Evolutionary conservation across 2,113 vertebrate genomes (phyloP).

Genomic region (Tricholaema leucomelas): DNA sequence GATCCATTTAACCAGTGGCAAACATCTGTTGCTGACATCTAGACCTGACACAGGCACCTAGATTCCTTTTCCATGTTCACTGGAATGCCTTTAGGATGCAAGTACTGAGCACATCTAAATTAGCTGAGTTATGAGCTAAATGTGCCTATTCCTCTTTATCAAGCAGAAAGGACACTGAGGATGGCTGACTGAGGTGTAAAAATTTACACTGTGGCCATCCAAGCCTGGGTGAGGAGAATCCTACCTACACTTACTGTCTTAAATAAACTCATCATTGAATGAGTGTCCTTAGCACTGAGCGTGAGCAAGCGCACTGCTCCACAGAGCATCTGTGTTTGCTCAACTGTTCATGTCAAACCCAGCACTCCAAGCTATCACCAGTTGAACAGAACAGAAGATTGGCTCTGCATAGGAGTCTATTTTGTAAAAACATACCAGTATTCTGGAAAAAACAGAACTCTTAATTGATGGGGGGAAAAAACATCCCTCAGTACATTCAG

Average conservation of each 20-base stretch:
- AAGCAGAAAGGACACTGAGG: background rate
- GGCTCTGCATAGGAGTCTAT: background rate
- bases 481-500: background rate
- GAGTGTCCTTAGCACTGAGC: background rate
- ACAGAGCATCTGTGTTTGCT: slow-evolving; percentile 26
- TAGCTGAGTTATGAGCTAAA: background rate
- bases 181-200: background rate
- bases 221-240: background rate
- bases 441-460: background rate
- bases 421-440: background rate
- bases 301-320: background rate
- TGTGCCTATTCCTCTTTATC: background rate
- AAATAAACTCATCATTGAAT: background rate
- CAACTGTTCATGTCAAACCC: slow-evolving; percentile 37
- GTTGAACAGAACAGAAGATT: background rate
- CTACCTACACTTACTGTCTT: background rate
- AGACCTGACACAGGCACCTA: background rate
- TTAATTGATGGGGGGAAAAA: background rate
- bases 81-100: background rate
- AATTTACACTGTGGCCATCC: background rate
- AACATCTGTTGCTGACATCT: background rate
- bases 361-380: background rate
- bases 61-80: background rate
- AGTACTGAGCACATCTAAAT: background rate
- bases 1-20: background rate